Evolutionary conservation across 2,113 vertebrate species (phyloP), one percentile per base, ranked within the genome.

Genomic region (Rhinopomastus cyanomelas): DNA sequence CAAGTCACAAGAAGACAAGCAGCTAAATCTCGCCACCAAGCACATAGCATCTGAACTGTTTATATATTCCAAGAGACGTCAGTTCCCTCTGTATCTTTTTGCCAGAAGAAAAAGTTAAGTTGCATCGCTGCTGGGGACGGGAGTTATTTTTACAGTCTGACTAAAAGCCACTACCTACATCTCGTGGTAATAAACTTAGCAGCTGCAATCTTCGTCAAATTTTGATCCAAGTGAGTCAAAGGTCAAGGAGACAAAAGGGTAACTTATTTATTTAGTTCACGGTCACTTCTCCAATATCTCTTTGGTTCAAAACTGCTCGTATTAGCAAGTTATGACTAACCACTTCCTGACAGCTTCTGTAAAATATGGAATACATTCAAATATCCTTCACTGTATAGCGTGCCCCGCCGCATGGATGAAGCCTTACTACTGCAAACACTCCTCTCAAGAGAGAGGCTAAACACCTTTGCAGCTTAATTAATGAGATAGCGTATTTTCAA

Each of bases 161-260:
- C 82, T 90, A 93, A 89, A 94, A 96, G 94, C 92, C 71, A 92
- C 96, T 85, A 93, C 89, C 94, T 94, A 93, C 77, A 93, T 92
- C 89, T 93, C 89, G 25, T 94, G 93, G 42, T 85, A 95, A 92
- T 81, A 95, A 61, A 95, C 53, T 92, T 67, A 77, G 90, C 82
- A 79, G 60, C 74, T 86, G 80, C 88, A 94, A 32, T 88, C 67
- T 92, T 87, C 90, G 74, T 67, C 57, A 55, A 75, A 37, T 93
- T 93, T 93, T 86, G 79, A 92, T 93, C 89, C 96, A 97, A 97
- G 85, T 97, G 68, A 96, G 94, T 81, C 95, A 97, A 94, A 96
- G 93, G 96, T 81, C 94, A 97, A 93, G 92, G 78, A 95, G 85
- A 91, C 82, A 94, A 97, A 95, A 93, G 90, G 87, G 57, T 49